Conservation (phyloP, 2,888 invertebrate species). For the Lasioglossum zephyrum region DNA sequence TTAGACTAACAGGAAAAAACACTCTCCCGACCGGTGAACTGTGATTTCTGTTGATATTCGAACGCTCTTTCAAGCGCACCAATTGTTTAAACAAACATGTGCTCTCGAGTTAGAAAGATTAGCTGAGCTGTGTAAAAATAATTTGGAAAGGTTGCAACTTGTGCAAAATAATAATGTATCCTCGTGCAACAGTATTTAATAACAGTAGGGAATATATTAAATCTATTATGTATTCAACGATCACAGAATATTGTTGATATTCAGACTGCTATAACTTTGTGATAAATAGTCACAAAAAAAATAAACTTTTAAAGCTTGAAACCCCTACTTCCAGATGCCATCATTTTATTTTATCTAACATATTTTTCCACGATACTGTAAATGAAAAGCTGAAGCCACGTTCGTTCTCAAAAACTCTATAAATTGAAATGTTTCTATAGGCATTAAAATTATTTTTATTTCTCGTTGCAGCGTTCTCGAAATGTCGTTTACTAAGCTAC, state of each 20-base stretch:
- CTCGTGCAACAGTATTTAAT: no score
- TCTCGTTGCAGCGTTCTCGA: background rate
- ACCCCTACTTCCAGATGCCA: background rate
- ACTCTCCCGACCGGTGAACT: background rate
- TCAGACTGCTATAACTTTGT: background rate
- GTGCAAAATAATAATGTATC: no score
- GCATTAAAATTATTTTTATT: background rate
- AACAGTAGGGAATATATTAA: no score
- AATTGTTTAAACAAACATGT: background rate
- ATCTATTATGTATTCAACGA: no score
- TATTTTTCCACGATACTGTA: background rate
- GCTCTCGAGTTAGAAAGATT: background rate
- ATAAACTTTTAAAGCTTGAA: background rate
- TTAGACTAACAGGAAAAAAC: background rate
- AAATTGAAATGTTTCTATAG: background rate
- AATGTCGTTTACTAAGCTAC: no score
- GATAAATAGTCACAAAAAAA: background rate
- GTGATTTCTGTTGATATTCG: background rate
- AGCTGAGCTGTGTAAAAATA: background rate
- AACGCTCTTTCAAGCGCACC: no score
- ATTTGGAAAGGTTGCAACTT: background rate
- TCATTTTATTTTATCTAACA: background rate
- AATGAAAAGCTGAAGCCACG: background rate
- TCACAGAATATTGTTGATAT: background rate
- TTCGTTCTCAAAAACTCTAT: background rate